A percentile compares a stretch with the other conserved stretches of the same genome.
phyloP scores from a whole-genome alignment of 2,888 invertebrate genomes.

The Agrilus cyanescens region DNA sequence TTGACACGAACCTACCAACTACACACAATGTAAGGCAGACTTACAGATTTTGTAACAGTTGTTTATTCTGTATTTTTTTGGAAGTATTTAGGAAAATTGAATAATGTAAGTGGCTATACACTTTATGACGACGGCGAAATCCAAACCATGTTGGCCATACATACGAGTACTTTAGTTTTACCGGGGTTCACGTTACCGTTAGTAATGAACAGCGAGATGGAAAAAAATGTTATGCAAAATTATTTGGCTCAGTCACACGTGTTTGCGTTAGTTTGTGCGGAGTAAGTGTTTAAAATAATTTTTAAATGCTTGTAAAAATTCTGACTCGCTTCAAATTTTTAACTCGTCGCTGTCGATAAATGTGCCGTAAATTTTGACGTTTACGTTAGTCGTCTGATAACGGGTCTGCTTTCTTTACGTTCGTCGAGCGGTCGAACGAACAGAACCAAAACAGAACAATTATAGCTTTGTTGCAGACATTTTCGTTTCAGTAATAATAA shows the following conservation, averaged over 20 bases:
- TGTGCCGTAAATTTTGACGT: too few species aligned
- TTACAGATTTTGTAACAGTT: background rate
- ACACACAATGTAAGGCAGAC: slow-evolving; percentile 26
- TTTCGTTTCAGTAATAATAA: too few species aligned
- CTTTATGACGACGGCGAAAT: slow-evolving; percentile 32
- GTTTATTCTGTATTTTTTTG: slow-evolving; percentile 9
- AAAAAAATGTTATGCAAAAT: slow-evolving; percentile 45
- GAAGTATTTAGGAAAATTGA: slow-evolving; percentile 32
- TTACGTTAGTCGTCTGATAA: too few species aligned
- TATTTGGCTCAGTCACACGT: slow-evolving; percentile 48
- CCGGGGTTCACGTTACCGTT: slow-evolving; percentile 74
- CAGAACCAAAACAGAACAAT: too few species aligned
- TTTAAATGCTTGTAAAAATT: background rate
- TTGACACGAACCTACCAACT: slow-evolving; percentile 32
- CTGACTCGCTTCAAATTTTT: background rate
- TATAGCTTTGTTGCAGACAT: too few species aligned
- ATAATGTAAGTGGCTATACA: slow-evolving; percentile 31
- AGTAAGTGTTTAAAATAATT: slow-evolving; percentile 24
- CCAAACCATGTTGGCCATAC: slow-evolving; percentile 27
- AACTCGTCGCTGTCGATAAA: too few species aligned
- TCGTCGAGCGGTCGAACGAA: too few species aligned
- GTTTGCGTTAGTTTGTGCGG: slow-evolving; percentile 49
- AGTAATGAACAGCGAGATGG: slow-evolving; percentile 39
- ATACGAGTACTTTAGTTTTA: slow-evolving; percentile 47
- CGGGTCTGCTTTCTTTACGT: too few species aligned